Percentiles rank a stretch among this genome's conserved stretches.
These are phyloP conservation scores for Vireo altiloquus DNA, from an alignment of 2,113 vertebrate genomes.

Conservation along the genomic window DNA sequence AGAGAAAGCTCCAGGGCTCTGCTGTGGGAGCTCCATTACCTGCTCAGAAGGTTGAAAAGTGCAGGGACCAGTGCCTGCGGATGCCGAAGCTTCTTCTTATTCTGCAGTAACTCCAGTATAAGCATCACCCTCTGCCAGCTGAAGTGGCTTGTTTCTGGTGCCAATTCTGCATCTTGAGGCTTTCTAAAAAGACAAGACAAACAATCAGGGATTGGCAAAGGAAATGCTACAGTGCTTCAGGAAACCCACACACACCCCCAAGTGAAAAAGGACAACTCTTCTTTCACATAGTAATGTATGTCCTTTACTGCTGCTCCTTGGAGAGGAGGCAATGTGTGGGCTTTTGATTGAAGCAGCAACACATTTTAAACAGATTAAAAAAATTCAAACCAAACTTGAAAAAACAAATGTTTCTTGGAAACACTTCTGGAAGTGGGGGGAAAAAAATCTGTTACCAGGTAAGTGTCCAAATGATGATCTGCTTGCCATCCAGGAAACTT, in stretches of 20 bases:
- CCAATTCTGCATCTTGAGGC: constrained; percentile 52
- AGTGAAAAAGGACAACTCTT: neutral
- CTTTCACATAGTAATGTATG: neutral
- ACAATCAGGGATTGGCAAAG: neutral
- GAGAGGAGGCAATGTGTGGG: neutral
- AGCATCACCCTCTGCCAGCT: constrained; percentile 87
- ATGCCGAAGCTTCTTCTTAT: constrained; percentile 92
- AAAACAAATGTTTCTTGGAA: neutral
- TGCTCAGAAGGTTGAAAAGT: constrained; percentile 87
- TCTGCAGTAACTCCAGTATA: constrained; percentile 92
- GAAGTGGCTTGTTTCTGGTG: constrained; percentile 64
- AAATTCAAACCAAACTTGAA: neutral
- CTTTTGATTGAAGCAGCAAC: neutral
- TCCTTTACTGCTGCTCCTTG: neutral
- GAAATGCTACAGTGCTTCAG: neutral
- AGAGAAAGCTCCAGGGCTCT: neutral
- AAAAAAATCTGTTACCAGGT: neutral
- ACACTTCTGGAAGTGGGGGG: neutral
- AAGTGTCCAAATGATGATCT: neutral
- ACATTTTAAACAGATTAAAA: neutral
- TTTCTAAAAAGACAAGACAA: constrained; percentile 72
- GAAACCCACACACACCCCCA: neutral
- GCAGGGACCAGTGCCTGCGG: constrained; percentile 81
- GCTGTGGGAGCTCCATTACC: constrained; percentile 65
- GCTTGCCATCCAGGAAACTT: neutral